Conservation (phyloP, 2,113 vertebrate genomes). For the Salvelinus fontinalis region DNA sequence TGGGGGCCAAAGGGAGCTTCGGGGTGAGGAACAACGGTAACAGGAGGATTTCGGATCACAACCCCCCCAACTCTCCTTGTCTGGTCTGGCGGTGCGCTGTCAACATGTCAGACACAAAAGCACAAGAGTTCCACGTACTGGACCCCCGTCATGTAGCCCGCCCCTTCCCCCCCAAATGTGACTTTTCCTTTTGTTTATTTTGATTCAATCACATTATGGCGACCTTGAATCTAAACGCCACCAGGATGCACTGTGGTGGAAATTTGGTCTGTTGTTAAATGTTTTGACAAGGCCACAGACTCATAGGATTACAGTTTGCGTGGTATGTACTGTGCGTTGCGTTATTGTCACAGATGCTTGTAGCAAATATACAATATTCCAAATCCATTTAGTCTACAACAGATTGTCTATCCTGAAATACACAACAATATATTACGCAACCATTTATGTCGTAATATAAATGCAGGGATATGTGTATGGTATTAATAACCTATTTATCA, state of each 20-base stretch:
- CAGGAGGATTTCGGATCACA: background rate
- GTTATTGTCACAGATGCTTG: background rate
- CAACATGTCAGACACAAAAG: background rate
- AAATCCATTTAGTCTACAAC: background rate
- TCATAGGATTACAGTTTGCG: background rate
- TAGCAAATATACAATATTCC: background rate
- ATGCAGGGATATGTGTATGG: background rate
- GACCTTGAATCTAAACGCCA: background rate
- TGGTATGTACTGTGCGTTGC: background rate
- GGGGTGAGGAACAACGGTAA: background rate
- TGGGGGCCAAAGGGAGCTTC: slow-evolving; percentile 5
- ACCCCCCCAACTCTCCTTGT: background rate
- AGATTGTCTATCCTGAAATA: background rate
- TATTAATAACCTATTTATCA: background rate
- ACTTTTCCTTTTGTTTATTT: background rate
- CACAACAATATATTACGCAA: too few species aligned
- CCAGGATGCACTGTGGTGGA: background rate
- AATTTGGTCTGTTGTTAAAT: background rate
- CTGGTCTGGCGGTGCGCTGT: slow-evolving; percentile 16
- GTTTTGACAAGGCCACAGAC: background rate
- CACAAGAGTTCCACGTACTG: background rate
- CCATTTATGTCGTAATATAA: background rate
- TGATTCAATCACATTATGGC: background rate
- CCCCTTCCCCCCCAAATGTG: background rate
- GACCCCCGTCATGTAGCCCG: background rate